phyloP scores from a whole-genome alignment of 2,888 invertebrate species.

The Hedychridium roseum region DNA sequence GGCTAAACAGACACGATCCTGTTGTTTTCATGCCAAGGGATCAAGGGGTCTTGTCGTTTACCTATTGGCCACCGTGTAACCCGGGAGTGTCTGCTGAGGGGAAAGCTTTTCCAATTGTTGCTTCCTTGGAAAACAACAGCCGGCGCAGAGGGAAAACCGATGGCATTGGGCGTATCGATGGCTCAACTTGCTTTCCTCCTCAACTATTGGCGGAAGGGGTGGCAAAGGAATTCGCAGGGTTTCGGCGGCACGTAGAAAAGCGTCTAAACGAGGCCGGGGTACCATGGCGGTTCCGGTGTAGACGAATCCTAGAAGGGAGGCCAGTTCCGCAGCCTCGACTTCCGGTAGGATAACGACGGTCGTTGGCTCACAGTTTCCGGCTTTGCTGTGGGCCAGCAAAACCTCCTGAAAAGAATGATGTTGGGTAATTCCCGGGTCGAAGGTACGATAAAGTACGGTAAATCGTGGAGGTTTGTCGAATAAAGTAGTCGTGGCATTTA shows the following conservation, averaged over 20 bases:
- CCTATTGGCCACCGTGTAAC: no score
- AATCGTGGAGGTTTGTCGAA: no score
- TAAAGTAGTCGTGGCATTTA: no score
- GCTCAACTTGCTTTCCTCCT: constrained; percentile 40
- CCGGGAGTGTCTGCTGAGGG: no score
- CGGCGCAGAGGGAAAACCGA: constrained; percentile 40
- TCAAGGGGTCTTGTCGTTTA: no score
- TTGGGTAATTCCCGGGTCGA: no score
- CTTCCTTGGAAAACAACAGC: no score
- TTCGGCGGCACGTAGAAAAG: constrained; percentile 69
- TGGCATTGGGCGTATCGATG: constrained; percentile 44
- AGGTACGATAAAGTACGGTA: no score
- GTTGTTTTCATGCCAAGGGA: no score
- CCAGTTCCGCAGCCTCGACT: constrained; percentile 70
- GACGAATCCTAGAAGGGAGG: constrained; percentile 72
- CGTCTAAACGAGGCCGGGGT: constrained; percentile 67
- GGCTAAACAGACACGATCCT: no score
- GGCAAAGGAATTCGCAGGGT: constrained; percentile 52
- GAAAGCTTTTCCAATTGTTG: no score
- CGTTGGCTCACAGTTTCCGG: constrained; percentile 64
- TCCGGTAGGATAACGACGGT: constrained; percentile 74
- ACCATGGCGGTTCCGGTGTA: constrained; percentile 74
- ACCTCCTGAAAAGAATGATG: constrained; percentile 50
- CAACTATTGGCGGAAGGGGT: no score
- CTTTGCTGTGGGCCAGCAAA: constrained; percentile 50